Evolutionary conservation across 2,888 invertebrate genomes (phyloP), one percentile per base, ranked within the genome.

Genomic region (Oscheius sp.): DNA sequence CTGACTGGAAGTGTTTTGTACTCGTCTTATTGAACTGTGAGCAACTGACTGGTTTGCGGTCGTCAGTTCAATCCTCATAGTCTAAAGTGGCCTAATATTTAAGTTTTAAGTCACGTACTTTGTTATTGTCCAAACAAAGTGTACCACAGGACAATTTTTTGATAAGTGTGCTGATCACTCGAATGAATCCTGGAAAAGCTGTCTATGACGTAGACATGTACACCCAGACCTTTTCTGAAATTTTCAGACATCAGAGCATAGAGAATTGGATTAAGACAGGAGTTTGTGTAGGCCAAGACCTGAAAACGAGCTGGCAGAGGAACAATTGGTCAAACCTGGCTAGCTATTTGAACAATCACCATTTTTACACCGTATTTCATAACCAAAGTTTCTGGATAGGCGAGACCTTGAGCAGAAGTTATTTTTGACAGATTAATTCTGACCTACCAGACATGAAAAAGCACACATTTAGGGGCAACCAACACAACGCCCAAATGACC

Each of bases 161-260:
- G 21, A 79, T 57, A 42, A 77, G 50, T 53, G 73, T 73, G 29
- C 76, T 77, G 63, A 82, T 75, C 32, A 82, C 75, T 42, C 82
- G 70, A 59, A 79, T 78, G 71, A 80, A 82, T 42, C 82, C 81
- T 81, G 73, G 37, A 70, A 81, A 71, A 13, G 50, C 9, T 21
- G 11, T 55, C 9, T 33, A 59, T 48, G 42, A 29, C 53, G 10
- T 29, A 29, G 9, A 21, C 4, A 7, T 35, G 3, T 21, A n/a
- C 37, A 58, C 11, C 10, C 47, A 33, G 47, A 79, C 95, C 95
- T 89, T 95, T 93, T 84, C 96, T 93, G 91, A 96, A 96, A 91
- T 95, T 95, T 87, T 96, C 96, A 1, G 95, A 96, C 68, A 96
- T 92, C 90, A 96, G 95, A 2, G 96, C 96, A 91, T 96, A 96